These are phyloP conservation scores for Cyphomyrmex costatus DNA, from an alignment of 1,140 invertebrate genomes.

Conservation along the genomic window DNA sequence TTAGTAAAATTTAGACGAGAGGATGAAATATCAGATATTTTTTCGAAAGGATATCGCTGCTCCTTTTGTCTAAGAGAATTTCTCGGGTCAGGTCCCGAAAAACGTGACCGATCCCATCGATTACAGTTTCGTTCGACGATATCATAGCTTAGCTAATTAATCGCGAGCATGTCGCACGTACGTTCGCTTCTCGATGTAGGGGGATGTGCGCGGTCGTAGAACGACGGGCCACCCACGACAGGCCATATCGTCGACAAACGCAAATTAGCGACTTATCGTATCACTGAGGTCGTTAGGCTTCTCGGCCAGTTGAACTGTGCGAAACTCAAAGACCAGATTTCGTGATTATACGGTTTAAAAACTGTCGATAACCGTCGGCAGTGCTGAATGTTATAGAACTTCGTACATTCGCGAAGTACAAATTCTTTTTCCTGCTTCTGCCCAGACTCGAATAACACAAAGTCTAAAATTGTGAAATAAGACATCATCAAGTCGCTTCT, in stretches of 20 bases:
- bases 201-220: slow-evolving; percentile 46
- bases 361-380: background rate
- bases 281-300: slow-evolving; percentile 70
- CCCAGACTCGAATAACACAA: too few species aligned
- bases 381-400: background rate
- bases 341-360: slow-evolving; percentile 50
- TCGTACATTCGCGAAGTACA: background rate
- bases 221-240: slow-evolving; percentile 82
- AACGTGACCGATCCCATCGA: slow-evolving; percentile 81
- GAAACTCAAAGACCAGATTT: slow-evolving; percentile 63
- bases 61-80: background rate
- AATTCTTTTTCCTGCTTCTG: background rate
- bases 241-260: slow-evolving; percentile 80
- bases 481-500: too few species aligned
- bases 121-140: slow-evolving; percentile 76
- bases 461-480: too few species aligned
- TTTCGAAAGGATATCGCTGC: background rate
- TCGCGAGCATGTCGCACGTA: slow-evolving; percentile 79
- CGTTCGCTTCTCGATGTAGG: slow-evolving; percentile 36
- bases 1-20: background rate
- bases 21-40: background rate
- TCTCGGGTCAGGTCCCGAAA: slow-evolving; percentile 71
- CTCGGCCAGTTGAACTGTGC: slow-evolving; percentile 36
- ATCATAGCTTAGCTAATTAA: slow-evolving; percentile 83
- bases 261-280: slow-evolving; percentile 84